Conservation (phyloP, 1,140 invertebrate genomes). For the Trichoplusia ni region DNA sequence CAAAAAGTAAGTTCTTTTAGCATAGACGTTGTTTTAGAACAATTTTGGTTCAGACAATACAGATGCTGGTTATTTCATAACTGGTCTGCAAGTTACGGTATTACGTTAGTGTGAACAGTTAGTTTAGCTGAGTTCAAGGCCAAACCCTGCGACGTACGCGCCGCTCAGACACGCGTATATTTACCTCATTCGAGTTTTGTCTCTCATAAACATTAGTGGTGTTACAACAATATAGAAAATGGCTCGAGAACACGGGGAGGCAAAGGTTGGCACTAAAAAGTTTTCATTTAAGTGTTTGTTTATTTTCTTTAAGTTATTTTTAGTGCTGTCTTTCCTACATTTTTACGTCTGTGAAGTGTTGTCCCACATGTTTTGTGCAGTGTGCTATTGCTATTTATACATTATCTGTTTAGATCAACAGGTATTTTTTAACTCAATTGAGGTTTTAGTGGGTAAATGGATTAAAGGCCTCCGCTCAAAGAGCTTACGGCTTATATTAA, state of each 20-base stretch:
- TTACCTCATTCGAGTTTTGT: conserved; percentile 16
- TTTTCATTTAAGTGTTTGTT: conserved; percentile 9
- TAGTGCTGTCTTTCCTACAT: not conserved
- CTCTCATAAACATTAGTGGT: conserved; percentile 3
- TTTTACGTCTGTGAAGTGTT: not conserved
- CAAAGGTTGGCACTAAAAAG: conserved; percentile 32
- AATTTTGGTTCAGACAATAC: too few relatives aligned
- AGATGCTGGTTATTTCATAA: too few relatives aligned
- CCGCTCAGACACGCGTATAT: not conserved
- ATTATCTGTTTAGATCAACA: too few relatives aligned
- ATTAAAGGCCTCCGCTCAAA: too few relatives aligned
- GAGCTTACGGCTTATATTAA: too few relatives aligned
- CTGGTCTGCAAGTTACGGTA: conserved; percentile 16
- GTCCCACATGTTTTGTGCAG: too few relatives aligned
- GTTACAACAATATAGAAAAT: conserved; percentile 28
- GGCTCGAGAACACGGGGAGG: conserved; percentile 37
- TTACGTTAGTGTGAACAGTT: conserved; percentile 8
- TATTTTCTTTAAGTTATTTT: not conserved
- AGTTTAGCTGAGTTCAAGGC: conserved; percentile 24
- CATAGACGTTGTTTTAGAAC: too few relatives aligned
- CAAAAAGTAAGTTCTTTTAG: too few relatives aligned
- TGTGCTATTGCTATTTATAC: too few relatives aligned
- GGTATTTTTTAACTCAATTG: too few relatives aligned
- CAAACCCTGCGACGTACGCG: conserved; percentile 1
- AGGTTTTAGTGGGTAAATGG: too few relatives aligned